phyloP scores from a whole-genome alignment of 2,113 vertebrate genomes.

The Bufo bufo region DNA sequence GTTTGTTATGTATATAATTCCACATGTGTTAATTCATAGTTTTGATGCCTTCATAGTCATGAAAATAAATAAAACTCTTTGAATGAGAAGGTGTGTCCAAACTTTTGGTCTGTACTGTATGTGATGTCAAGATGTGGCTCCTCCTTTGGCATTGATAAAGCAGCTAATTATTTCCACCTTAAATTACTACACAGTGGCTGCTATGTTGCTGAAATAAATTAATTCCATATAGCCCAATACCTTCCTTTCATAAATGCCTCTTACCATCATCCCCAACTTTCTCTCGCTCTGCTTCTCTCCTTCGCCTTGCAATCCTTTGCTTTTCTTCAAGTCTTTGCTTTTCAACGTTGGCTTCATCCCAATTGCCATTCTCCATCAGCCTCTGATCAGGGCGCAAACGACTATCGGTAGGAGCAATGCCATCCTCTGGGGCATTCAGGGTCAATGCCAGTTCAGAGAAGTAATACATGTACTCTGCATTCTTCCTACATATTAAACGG shows the following conservation, averaged over 20 bases:
- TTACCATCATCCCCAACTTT: slow-evolving; percentile 81
- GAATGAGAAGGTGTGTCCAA: no score
- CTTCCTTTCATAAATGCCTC: background rate
- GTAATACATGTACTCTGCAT: slow-evolving; percentile 95
- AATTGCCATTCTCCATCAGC: slow-evolving; percentile 92
- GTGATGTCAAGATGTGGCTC: no score
- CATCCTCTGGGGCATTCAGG: slow-evolving; percentile 84
- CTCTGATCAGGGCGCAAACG: slow-evolving; percentile 89
- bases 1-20: no score
- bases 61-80: no score
- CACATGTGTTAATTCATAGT: no score
- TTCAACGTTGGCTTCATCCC: slow-evolving; percentile 94
- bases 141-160: no score
- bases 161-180: no score
- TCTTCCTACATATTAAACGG: slow-evolving; percentile 71
- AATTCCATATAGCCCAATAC: background rate
- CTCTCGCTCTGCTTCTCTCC: slow-evolving; percentile 81
- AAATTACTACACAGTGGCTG: background rate
- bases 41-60: no score
- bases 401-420: slow-evolving; percentile 90
- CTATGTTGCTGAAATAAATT: background rate
- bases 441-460: slow-evolving; percentile 92
- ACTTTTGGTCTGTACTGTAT: no score
- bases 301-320: slow-evolving; percentile 83
- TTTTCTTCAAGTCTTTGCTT: slow-evolving; percentile 96